These are phyloP conservation scores for Eutolmus rufibarbis DNA, from an alignment of 2,888 invertebrate genomes.

Conservation along the genomic window DNA sequence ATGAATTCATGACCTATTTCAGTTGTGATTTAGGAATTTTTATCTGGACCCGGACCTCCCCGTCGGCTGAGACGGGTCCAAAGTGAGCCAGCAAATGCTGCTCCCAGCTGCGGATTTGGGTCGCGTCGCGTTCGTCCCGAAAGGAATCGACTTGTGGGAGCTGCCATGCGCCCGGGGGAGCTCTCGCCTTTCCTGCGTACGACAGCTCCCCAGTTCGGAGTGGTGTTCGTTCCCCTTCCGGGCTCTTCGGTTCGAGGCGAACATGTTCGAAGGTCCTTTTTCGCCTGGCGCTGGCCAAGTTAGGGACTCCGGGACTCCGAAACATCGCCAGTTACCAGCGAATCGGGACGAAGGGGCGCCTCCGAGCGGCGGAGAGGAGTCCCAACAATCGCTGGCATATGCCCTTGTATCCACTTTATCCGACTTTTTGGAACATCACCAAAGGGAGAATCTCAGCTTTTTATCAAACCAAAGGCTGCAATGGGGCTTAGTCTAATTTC, in stretches of 20 bases:
- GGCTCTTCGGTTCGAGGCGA: not conserved
- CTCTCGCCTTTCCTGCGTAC: not conserved
- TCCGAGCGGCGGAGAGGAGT: not conserved
- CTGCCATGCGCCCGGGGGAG: conserved; percentile 8
- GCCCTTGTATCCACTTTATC: conserved; percentile 14
- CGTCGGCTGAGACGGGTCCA: not conserved
- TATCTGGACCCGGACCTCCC: not conserved
- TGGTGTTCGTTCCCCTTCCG: not conserved
- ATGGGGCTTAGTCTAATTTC: conserved; percentile 36
- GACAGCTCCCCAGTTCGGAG: conserved; percentile 16
- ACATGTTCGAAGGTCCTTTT: conserved; percentile 1
- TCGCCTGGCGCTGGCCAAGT: not conserved
- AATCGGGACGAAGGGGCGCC: not conserved
- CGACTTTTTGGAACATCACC: conserved; percentile 26
- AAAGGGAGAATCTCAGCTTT: conserved; percentile 30
- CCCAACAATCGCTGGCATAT: conserved; percentile 30
- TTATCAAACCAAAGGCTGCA: conserved; percentile 26
- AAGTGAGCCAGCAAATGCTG: not conserved
- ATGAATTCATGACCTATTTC: conserved; percentile 27
- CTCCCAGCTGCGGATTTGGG: not conserved
- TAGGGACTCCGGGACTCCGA: not conserved
- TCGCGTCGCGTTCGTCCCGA: conserved; percentile 13
- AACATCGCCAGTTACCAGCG: conserved; percentile 19
- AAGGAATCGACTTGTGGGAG: not conserved
- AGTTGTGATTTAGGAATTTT: conserved; percentile 24